phyloP scores from a whole-genome alignment of 2,113 vertebrate genomes.

The Chloroceryle aenea region DNA sequence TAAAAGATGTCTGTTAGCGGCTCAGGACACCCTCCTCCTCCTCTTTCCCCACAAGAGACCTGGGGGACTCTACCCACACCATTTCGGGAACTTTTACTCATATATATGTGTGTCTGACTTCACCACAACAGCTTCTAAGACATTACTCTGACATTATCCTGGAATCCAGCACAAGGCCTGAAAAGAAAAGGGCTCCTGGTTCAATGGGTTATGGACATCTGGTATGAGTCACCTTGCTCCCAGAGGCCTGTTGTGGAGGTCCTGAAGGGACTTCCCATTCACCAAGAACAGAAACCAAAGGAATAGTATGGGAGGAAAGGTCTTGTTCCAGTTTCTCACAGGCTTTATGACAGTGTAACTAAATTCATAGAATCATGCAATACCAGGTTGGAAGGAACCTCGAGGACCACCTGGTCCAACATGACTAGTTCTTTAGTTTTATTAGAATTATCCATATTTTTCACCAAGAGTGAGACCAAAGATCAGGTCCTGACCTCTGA shows the following conservation, averaged over 20 bases:
- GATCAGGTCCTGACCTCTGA: not conserved
- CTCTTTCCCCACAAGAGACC: not conserved
- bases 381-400: too few species aligned
- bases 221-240: not conserved
- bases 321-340: not conserved
- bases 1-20: too few species aligned
- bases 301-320: not conserved
- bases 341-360: not conserved
- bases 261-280: not conserved
- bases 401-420: too few species aligned
- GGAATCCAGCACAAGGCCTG: not conserved
- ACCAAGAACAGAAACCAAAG: not conserved
- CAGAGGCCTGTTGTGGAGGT: not conserved
- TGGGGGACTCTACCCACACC: not conserved
- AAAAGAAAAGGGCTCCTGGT: not conserved
- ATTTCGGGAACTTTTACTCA: not conserved
- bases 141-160: not conserved
- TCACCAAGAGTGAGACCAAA: not conserved
- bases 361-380: too few species aligned
- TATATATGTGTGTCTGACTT: too few species aligned
- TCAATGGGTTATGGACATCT: not conserved
- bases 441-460: not conserved
- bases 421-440: not conserved
- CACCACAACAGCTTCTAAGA: not conserved
- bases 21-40: not conserved